A percentile compares a stretch with the other conserved stretches of the same genome.
phyloP scores from a whole-genome alignment of 23 tunicate species.

The Botrylloides violaceus region DNA sequence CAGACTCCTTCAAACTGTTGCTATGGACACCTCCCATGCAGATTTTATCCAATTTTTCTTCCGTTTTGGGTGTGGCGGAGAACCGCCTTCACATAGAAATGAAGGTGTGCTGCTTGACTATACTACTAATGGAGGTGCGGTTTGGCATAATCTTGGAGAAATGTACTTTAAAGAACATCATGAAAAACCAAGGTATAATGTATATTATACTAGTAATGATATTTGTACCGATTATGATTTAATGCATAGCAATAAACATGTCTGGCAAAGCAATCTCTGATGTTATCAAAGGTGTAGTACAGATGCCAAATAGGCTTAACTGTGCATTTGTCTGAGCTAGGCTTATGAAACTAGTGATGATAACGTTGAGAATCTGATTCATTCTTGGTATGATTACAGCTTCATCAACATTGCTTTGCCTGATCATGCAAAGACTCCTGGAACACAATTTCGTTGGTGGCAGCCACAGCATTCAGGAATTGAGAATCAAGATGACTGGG shows the following conservation, averaged over 20 bases:
- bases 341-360: no score
- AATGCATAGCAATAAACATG: no score
- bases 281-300: no score
- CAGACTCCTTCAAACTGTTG: conserved; percentile 40
- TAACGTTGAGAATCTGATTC: no score
- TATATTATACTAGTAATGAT: no score
- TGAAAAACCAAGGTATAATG: conserved; percentile 35
- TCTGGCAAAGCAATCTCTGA: no score
- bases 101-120: conserved; percentile 62
- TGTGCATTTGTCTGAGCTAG: no score
- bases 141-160: conserved; percentile 50
- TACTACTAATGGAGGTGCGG: conserved; percentile 63
- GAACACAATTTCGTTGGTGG: conserved; percentile 82
- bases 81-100: conserved; percentile 11
- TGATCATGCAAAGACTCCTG: conserved; percentile 25
- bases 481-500: conserved; percentile 43
- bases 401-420: conserved; percentile 76
- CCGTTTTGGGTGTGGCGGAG: conserved; percentile 44
- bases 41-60: conserved; percentile 80
- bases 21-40: conserved; percentile 47
- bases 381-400: conserved; percentile 23
- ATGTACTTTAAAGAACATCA: conserved; percentile 36
- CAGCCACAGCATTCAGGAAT: conserved; percentile 44
- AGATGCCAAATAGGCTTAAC: no score
- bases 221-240: no score